phyloP scores from a whole-genome alignment of 2,113 vertebrate species.

The Lonchura striata region DNA sequence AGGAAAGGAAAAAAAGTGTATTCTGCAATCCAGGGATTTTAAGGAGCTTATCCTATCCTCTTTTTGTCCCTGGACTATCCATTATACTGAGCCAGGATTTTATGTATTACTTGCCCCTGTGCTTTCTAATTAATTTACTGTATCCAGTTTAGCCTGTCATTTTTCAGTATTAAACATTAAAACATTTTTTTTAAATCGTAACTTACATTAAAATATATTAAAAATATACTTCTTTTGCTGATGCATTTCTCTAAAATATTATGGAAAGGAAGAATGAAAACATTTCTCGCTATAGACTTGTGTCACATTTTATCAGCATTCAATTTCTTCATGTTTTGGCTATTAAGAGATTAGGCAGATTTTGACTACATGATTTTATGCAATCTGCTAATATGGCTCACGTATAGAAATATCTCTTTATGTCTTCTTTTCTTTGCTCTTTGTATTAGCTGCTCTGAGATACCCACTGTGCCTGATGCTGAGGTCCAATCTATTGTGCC shows the following conservation, averaged over 20 bases:
- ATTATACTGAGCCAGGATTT: slow-evolving; percentile 30
- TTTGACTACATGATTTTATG: not conserved
- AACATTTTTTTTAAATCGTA: not conserved
- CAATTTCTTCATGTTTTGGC: not conserved
- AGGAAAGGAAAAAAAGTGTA: not conserved
- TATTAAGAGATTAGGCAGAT: not conserved
- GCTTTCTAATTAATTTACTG: slow-evolving; percentile 49
- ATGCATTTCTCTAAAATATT: not conserved
- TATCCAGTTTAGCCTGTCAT: not conserved
- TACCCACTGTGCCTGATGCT: not conserved
- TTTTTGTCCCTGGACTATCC: slow-evolving; percentile 7
- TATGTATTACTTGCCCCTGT: not conserved
- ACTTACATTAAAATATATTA: not conserved
- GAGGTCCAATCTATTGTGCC: not conserved
- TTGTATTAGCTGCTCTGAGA: not conserved
- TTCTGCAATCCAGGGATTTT: slow-evolving; percentile 32
- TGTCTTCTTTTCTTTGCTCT: not conserved
- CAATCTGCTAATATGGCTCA: not conserved
- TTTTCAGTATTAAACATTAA: not conserved
- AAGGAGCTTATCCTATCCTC: slow-evolving; percentile 31
- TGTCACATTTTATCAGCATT: not conserved
- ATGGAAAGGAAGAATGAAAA: not conserved
- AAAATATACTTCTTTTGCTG: not conserved
- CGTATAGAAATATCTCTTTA: not conserved
- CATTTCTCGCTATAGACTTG: accelerated